Base-by-base conservation (phyloP, 2,797 vertebrate genomes). In the Nasua narica region DNA sequence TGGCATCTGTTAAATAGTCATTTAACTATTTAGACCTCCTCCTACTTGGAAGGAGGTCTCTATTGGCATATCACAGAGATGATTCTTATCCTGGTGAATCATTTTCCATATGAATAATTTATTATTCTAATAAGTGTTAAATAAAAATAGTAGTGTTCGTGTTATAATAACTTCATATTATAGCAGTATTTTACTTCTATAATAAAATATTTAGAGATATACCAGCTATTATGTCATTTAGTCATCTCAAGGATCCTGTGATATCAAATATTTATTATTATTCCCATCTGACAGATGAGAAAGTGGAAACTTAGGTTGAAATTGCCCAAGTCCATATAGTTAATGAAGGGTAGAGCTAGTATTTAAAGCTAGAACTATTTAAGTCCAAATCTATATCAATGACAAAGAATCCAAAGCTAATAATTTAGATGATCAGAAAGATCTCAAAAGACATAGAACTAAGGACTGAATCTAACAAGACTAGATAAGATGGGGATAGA, bases 351-450 rank as follows among this genome's bases (percentile, higher is more conserved):
- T 19, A 29, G 72, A 81, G 25, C 43, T 92, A 29, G 23, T 81
- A 81, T 88, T 79, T 94, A 94, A 79, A 19, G 27, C 19, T 92
- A 69, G 40, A 94, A 82, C 43, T 40, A 43, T 90, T 70, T 88
- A 54, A 94, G 67, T 91, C 0, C 25, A 86, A 19, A 40, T n/a
- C 74, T 32, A 25, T 72, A 19, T 65, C 70, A 70, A 46, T 74
- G 60, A 82, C 32, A 78, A 70, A 70, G 50, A 65, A 91, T 60
- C 27, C 67, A 91, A 92, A 88, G 3, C 37, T 85, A 58, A 83
- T 48, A 70, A 91, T 69, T 92, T 82, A 69, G 32, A 67, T 52
- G 2, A 91, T 70, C 46, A 69, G 70, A 90, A 91, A 90, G 14
- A 58, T 60, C 27, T 91, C 54, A 83, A 54, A 77, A 62, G 67